phyloP scores from a whole-genome alignment of 2,113 vertebrate species.

The Marcusenius ussheri region DNA sequence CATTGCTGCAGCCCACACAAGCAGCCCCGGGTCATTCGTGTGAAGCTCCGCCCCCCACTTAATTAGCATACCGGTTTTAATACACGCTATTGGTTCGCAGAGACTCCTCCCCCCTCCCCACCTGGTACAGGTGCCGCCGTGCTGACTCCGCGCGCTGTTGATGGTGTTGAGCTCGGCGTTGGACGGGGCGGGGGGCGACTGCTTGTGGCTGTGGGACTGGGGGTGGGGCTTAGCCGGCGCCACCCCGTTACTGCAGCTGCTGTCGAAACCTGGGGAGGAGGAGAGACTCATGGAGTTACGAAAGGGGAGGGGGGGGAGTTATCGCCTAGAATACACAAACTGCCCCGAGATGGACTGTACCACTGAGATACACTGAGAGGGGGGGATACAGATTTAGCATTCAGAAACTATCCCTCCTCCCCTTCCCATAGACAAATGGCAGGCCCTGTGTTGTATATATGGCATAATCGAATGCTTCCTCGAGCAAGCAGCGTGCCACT shows the following conservation, averaged over 20 bases:
- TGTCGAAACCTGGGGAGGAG: conserved; percentile 72
- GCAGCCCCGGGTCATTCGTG: neutral
- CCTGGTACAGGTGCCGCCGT: conserved; percentile 74
- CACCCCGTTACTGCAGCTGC: conserved; percentile 92
- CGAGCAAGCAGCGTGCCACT: neutral
- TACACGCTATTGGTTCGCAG: neutral
- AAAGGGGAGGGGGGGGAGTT: neutral
- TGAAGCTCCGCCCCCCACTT: neutral
- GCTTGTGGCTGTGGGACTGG: conserved; percentile 86
- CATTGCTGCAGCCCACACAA: conserved; percentile 58
- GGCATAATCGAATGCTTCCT: neutral
- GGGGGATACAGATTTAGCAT: neutral
- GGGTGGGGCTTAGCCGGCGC: conserved; percentile 79
- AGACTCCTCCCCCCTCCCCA: conserved; percentile 36
- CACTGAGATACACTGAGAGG: neutral
- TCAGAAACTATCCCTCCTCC: neutral
- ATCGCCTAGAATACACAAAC: neutral
- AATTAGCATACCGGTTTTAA: neutral
- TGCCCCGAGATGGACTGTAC: neutral
- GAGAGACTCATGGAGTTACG: neutral
- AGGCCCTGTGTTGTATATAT: neutral
- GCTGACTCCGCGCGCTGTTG: conserved; percentile 82
- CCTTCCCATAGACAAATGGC: neutral
- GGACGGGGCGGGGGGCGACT: conserved; percentile 67
- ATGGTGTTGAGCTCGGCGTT: conserved; percentile 81